phyloP scores from a whole-genome alignment of 1,140 invertebrate species.

The Drosophila pallidifrons region DNA sequence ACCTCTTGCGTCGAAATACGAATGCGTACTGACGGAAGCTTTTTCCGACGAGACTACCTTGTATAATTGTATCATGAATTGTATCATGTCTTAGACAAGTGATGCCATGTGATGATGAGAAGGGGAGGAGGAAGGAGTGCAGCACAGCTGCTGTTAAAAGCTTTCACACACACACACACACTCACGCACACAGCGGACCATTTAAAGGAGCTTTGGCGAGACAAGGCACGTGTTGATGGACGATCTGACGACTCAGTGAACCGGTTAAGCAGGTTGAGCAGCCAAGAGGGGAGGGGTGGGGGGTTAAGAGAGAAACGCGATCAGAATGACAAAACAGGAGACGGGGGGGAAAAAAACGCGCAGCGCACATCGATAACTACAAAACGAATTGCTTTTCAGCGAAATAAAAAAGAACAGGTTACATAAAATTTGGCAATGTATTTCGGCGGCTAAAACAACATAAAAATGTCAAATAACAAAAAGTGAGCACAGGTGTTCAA shows the following conservation, averaged over 20 bases:
- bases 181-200: background rate
- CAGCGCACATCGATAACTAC: constrained; percentile 4
- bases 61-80: too few species aligned
- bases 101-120: too few species aligned
- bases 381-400: too few species aligned
- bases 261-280: constrained; percentile 8
- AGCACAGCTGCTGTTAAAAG: constrained; percentile 17
- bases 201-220: constrained; percentile 12
- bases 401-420: constrained; percentile 53
- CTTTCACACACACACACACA: background rate
- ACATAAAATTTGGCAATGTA: constrained; percentile 60
- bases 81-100: too few species aligned
- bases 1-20: too few species aligned
- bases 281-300: too few species aligned
- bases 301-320: background rate
- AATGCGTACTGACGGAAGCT: too few species aligned
- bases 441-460: constrained; percentile 35
- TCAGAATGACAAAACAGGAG: constrained; percentile 5
- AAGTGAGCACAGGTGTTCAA: constrained; percentile 66
- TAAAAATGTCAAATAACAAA: background rate
- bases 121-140: background rate
- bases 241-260: background rate
- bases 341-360: background rate
- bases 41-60: too few species aligned
- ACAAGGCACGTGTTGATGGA: background rate